These are phyloP conservation scores for Pteromalus puparum DNA, from an alignment of 1,140 invertebrate genomes.

Conservation along the genomic window DNA sequence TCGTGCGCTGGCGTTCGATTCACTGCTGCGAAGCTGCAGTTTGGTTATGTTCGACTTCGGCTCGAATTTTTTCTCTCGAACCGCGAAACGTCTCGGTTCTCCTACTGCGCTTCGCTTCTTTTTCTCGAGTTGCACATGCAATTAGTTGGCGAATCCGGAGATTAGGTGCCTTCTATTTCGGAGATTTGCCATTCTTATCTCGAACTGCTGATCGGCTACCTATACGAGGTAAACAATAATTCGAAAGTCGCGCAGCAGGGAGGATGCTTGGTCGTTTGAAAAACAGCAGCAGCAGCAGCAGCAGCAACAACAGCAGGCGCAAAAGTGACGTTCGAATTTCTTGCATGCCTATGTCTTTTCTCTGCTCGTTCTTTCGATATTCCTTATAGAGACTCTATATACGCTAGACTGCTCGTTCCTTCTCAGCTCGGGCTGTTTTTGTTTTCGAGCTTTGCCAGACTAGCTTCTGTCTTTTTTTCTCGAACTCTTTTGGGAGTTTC, in stretches of 20 bases:
- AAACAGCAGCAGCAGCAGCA: slow-evolving; percentile 41
- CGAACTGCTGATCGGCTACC: neutral
- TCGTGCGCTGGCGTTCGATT: slow-evolving; percentile 2
- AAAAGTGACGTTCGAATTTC: slow-evolving; percentile 50
- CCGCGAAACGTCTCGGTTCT: neutral
- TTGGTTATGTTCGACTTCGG: slow-evolving; percentile 30
- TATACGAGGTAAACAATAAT: slow-evolving; percentile 21
- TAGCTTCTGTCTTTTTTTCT: neutral
- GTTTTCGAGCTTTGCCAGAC: neutral
- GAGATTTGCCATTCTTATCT: neutral
- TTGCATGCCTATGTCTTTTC: neutral
- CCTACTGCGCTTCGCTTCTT: neutral
- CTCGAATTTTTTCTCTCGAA: neutral
- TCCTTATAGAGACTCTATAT: neutral
- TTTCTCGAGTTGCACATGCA: neutral
- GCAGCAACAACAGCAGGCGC: slow-evolving; percentile 24
- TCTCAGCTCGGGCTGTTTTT: neutral
- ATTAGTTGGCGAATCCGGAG: neutral
- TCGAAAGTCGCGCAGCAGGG: slow-evolving; percentile 35
- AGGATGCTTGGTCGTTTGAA: slow-evolving; percentile 51
- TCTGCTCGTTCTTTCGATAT: neutral
- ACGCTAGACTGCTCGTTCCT: neutral
- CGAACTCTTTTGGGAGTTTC: neutral
- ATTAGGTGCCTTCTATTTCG: neutral
- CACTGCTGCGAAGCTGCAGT: neutral